Percentiles rank a stretch among this genome's conserved stretches.
These are phyloP conservation scores for Cataglyphis altisquamis DNA, from an alignment of 2,888 invertebrate species.

Conservation along the genomic window DNA sequence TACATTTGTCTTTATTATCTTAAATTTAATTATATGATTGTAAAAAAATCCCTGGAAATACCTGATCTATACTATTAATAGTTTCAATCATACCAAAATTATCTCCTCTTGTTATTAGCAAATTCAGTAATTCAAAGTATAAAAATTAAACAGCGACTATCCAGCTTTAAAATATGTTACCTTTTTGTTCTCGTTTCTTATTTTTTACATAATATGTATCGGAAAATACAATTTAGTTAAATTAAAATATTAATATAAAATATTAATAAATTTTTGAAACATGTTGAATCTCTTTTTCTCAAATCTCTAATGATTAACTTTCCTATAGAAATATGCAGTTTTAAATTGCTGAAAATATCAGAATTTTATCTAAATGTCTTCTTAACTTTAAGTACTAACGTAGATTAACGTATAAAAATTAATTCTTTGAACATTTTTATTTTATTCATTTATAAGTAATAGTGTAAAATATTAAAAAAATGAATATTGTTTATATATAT, in stretches of 20 bases:
- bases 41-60: background rate
- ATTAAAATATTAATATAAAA: background rate
- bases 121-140: background rate
- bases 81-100: background rate
- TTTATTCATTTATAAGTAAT: background rate
- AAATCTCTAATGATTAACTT: background rate
- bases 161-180: background rate
- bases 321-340: background rate
- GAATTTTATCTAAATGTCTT: background rate
- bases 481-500: slow-evolving; percentile 3
- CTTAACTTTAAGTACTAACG: background rate
- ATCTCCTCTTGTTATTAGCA: background rate
- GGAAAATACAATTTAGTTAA: background rate
- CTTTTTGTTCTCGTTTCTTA: background rate
- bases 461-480: background rate
- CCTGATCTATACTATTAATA: background rate
- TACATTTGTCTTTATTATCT: background rate
- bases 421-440: background rate
- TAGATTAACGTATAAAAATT: background rate
- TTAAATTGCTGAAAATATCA: background rate
- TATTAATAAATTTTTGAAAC: too few species aligned
- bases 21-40: background rate
- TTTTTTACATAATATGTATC: background rate
- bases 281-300: background rate
- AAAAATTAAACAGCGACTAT: background rate